Base-by-base conservation (phyloP, 2,113 vertebrate species). In the Globicephala melas region DNA sequence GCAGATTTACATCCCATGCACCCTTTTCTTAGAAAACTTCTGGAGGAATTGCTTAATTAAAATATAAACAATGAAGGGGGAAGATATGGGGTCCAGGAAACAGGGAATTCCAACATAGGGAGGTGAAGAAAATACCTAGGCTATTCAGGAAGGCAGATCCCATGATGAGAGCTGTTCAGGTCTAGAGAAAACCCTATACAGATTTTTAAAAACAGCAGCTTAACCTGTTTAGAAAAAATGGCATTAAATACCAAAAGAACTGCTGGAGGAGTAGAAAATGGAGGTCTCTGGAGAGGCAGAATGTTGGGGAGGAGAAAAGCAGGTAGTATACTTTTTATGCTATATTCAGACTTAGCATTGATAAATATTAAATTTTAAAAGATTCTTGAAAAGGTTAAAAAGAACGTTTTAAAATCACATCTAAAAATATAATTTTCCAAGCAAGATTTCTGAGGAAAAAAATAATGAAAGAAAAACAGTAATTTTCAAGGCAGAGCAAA, bases 331-430 rank as follows among this genome's bases (percentile, higher is more conserved):
- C 13, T 68, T 82, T 79, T 94, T 55, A 90, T 73, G 28, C 28
- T 71, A n/a, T 70, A 26, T 44, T 85, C 4, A 79, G 23, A 26
- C 17, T 65, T 71, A 85, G n/a, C 9, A 55, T 5, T 65, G 63
- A 85, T 89, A 95, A 89, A 77, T 83, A 82, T 44, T 79, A 80
- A 77, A 89, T 77, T 77, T 76, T 20, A 71, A 89, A 94, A 94
- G 44, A 87, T 91, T 90, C 47, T 76, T 80, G 4, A 79, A 58
- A 95, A 31, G 21, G 28, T 83, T 55, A 86, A 96, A 91, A 71
- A 71, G 28, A n/a, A 60, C 53, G 23, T 71, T 76, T 94, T 65
- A 47, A 88, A 71, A 55, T 58, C 31, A 71, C 31, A 83, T 79
- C 41, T 77, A 84, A 79, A 96, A 88, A 58, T 23, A 63, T 65